Base-by-base conservation (phyloP, 2,113 vertebrate species). In the Raja brachyura region DNA sequence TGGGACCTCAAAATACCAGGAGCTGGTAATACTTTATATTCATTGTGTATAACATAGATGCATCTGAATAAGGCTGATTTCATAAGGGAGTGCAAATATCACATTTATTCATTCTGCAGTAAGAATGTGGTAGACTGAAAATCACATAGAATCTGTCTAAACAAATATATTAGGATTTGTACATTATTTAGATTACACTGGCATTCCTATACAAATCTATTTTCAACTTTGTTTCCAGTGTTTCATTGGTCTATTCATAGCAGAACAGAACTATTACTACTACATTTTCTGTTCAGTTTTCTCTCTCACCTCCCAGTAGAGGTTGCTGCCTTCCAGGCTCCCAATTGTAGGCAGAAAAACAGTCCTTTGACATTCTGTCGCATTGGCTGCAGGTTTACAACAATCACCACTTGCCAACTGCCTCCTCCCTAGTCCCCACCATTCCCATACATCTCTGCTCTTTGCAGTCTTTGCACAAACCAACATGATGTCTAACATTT, bases 121-220 rank as follows among this genome's bases (percentile, higher is more conserved):
- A 74, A 92, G 90, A 92, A 92, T 92, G 22, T 74, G 0, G 90
- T 73, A 92, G 90, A 92, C 68, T 92, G 68, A 92, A 92, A 92
- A 73, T 92, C 90, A 92, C 90, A 92, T 92, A 92, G 90, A 92
- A 92, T 92, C 68, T 73, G 90, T 92, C 90, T 92, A 92, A 70
- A 92, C 90, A 92, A 92, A 92, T 92, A 92, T 92, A 92, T 92
- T 92, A 92, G 68, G 90, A 92, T 92, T 92, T 92, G 39, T 92
- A 92, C 90, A 92, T 68, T 92, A 92, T 92, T 92, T 92, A 73
- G 90, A 54, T 92, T 92, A 92, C 33, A 73, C 66, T 92, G 90
- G 90, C 68, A 92, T 92, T 54, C 33, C 90, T 28, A 92, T 92
- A 92, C 90, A 92, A 92, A 73, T 92, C 90, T 92, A 92, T 92